Percentiles rank a stretch among this genome's conserved stretches.
These are phyloP conservation scores for Meleagris gallopavo DNA, from an alignment of 2,113 vertebrate species.

Conservation along the genomic window DNA sequence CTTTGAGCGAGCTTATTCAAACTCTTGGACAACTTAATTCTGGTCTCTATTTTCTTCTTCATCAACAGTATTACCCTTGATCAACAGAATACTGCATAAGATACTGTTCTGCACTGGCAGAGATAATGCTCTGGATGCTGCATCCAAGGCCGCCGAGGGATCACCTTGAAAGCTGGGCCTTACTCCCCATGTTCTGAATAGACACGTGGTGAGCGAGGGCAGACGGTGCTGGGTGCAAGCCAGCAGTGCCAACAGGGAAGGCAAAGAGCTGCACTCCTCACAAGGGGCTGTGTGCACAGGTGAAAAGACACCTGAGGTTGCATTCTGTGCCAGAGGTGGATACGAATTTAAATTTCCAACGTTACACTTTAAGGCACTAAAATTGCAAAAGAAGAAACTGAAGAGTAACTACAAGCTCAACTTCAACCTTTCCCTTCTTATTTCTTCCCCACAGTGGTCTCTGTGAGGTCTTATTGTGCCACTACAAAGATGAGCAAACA, in stretches of 20 bases:
- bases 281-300: not conserved
- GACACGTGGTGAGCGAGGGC: not conserved
- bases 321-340: accelerated
- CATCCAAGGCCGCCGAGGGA: accelerated
- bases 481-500: slow-evolving; percentile 30
- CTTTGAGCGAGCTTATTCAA: not conserved
- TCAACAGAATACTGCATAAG: not conserved
- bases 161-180: not conserved
- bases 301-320: not conserved
- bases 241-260: not conserved
- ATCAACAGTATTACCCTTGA: not conserved
- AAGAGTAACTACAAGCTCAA: not conserved
- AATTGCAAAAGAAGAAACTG: slow-evolving; percentile 8
- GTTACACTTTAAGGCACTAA: not conserved
- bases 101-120: not conserved
- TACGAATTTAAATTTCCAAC: not conserved
- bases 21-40: not conserved
- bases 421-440: slow-evolving; percentile 20
- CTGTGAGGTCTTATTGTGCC: slow-evolving; percentile 22
- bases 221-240: not conserved
- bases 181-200: not conserved
- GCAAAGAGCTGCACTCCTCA: not conserved
- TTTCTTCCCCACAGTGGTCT: slow-evolving; percentile 2
- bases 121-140: not conserved
- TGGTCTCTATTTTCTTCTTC: not conserved